These are phyloP conservation scores for Aviceda subcristata DNA, from an alignment of 2,113 vertebrate species.

Conservation along the genomic window DNA sequence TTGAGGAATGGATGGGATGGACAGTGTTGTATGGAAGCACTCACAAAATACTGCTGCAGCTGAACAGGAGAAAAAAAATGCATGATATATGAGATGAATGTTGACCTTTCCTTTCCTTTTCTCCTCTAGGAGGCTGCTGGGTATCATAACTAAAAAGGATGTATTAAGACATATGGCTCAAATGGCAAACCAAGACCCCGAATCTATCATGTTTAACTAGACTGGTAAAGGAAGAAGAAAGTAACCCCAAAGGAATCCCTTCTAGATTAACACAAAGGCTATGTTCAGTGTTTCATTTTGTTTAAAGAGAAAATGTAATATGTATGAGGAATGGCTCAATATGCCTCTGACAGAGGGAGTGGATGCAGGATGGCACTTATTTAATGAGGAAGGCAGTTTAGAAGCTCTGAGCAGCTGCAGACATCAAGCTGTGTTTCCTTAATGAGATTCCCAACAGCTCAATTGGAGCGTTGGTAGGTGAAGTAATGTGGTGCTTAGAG, in stretches of 20 bases:
- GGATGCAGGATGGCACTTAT: slow-evolving; percentile 32
- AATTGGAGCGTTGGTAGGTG: neutral
- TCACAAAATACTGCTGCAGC: neutral
- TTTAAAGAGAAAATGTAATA: slow-evolving; percentile 50
- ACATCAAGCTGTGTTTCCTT: slow-evolving; percentile 54
- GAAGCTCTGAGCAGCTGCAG: slow-evolving; percentile 53
- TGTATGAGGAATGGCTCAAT: slow-evolving; percentile 20
- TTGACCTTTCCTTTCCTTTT: slow-evolving; percentile 56
- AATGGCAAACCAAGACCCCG: slow-evolving; percentile 99
- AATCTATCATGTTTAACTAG: slow-evolving; percentile 98
- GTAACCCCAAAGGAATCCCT: slow-evolving; percentile 41
- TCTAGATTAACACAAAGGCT: slow-evolving; percentile 49
- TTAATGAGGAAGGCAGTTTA: slow-evolving; percentile 16
- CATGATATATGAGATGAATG: neutral
- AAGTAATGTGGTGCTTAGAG: neutral
- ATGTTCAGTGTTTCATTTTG: slow-evolving; percentile 43
- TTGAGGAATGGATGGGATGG: neutral
- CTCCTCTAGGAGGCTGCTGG: slow-evolving; percentile 78
- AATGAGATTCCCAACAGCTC: slow-evolving; percentile 40
- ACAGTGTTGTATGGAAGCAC: neutral
- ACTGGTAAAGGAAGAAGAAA: slow-evolving; percentile 25
- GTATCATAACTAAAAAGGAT: slow-evolving; percentile 95
- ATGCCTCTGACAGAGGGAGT: slow-evolving; percentile 21
- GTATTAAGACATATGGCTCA: slow-evolving; percentile 98
- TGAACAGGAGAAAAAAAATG: neutral